Evolutionary conservation across 2,113 vertebrate genomes (phyloP).

Genomic region (Leiothrix lutea): DNA sequence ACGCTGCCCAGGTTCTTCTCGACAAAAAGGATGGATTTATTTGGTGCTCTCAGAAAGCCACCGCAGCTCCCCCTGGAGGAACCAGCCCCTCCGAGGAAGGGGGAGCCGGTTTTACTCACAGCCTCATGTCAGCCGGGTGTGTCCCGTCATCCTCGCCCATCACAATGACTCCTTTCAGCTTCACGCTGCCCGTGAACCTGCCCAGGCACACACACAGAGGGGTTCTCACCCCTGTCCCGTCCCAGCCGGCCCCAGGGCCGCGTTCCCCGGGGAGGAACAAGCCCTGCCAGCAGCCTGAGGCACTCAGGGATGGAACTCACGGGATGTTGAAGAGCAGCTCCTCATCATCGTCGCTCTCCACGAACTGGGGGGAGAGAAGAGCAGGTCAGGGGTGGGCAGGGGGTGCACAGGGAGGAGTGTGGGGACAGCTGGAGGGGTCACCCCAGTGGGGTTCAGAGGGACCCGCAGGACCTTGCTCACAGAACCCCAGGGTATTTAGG

Average conservation of each 20-base stretch:
- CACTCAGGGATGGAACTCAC: slow-evolving; percentile 73
- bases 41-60: neutral
- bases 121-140: slow-evolving; percentile 90
- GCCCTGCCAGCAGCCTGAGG: neutral
- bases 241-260: fast-evolving
- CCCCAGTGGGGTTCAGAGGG: neutral
- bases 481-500: neutral
- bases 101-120: slow-evolving; percentile 76
- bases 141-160: slow-evolving; percentile 87
- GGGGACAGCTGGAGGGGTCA: no score
- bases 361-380: slow-evolving; percentile 76
- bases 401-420: neutral
- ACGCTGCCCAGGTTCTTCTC: fast-evolving
- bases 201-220: neutral
- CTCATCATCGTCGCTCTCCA: slow-evolving; percentile 94
- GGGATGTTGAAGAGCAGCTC: slow-evolving; percentile 97
- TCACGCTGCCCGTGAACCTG: slow-evolving; percentile 95
- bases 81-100: neutral
- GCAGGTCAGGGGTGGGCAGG: neutral
- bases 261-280: fast-evolving
- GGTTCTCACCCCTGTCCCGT: neutral
- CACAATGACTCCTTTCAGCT: slow-evolving; percentile 90
- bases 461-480: no score
- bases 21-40: neutral
- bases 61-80: neutral